Evolutionary conservation across 2,797 vertebrate genomes (phyloP), one percentile per base, ranked within the genome.

Genomic region (Nannoperca obscura): DNA sequence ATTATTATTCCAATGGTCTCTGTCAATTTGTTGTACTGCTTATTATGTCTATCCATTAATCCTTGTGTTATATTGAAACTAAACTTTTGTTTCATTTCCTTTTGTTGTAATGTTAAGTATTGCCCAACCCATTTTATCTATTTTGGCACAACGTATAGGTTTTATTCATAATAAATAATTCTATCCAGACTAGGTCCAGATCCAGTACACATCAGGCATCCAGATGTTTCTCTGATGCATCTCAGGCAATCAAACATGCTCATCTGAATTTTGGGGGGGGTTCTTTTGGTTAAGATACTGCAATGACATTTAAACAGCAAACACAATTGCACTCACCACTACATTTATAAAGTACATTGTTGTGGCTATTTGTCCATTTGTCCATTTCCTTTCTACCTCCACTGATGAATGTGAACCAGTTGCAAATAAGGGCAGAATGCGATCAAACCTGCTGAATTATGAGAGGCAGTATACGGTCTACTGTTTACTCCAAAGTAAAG

Each of bases 341-440:
- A 50, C 59, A 71, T 69, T 86, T 70, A 68, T 75, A 76, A 78
- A 78, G 36, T 55, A 68, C 50, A 87, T 71, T 66, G 47, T 74
- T 76, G 42, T 71, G 59, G 52, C 47, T 71, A 61, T 73, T 82
- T 78, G 46, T 85, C 52, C 38, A 67, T 79, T 80, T 74, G 72
- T n/a, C n/a, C n/a, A n/a, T n/a, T 50, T 61, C 57, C 69, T 74
- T 36, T 13, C 5, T 61, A 14, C 49, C 27, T 17, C 27, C 20
- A 36, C 19, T 19, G 27, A 20, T 54, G 50, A 70, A 54, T 36
- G 32, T 19, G 14, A 65, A 50, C 5, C 47, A 61, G 8, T 40
- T 42, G 24, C 46, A 71, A 30, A n/a, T n/a, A 40, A 53, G 14
- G 9, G 24, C 50, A 50, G 7, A 63, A 22, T 49, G 7, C 52